Conservation (phyloP, 2,888 invertebrate species). For the Philereme transversata region DNA sequence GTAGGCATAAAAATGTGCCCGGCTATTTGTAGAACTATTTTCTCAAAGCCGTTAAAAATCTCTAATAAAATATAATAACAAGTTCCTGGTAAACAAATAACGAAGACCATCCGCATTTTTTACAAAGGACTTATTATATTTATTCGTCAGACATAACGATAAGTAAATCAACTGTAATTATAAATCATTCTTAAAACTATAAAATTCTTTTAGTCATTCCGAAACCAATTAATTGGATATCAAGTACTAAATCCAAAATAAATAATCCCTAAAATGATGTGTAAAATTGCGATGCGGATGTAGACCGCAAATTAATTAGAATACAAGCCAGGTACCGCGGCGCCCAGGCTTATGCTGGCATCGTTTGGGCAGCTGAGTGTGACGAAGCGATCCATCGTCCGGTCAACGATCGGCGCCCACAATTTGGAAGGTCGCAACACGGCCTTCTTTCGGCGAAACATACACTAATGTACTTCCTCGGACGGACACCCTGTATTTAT, state of each 20-base stretch:
- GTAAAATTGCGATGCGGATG: constrained; percentile 52
- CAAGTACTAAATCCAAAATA: constrained; percentile 10
- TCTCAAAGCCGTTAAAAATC: too few relatives aligned
- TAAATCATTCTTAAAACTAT: not conserved
- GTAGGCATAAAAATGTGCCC: not conserved
- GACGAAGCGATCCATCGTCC: constrained; percentile 53
- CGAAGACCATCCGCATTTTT: too few relatives aligned
- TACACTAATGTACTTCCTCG: constrained; percentile 57
- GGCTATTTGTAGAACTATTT: not conserved
- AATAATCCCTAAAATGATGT: constrained; percentile 37
- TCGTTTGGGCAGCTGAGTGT: constrained; percentile 52
- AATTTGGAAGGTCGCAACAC: constrained; percentile 79
- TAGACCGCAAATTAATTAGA: constrained; percentile 47
- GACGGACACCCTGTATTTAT: constrained; percentile 76
- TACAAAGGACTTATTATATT: not conserved
- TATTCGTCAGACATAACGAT: constrained; percentile 7
- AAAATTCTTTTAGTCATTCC: constrained; percentile 1
- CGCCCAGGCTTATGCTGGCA: constrained; percentile 32
- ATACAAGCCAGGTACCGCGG: constrained; percentile 45
- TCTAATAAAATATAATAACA: too few relatives aligned
- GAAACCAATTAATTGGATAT: constrained; percentile 12
- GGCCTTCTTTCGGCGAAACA: constrained; percentile 78
- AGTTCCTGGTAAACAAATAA: too few relatives aligned
- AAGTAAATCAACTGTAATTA: constrained; percentile 8
- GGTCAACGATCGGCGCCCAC: constrained; percentile 76